Percentiles rank a stretch among this genome's conserved stretches.
phyloP scores from a whole-genome alignment of 23 tunicate species.

The Halocynthia roretzi region DNA sequence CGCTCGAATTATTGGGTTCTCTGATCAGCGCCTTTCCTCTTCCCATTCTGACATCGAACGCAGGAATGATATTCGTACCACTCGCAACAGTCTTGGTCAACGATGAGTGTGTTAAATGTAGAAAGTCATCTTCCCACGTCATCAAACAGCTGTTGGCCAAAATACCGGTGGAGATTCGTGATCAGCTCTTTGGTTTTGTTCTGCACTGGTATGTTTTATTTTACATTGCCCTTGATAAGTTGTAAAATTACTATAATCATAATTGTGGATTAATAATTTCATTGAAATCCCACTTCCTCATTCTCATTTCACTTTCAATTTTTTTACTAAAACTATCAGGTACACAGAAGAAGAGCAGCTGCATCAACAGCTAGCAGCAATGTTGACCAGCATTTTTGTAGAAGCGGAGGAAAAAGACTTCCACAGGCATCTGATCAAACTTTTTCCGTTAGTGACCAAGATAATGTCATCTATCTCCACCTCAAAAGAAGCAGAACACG shows the following conservation, averaged over 20 bases:
- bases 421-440: conserved; percentile 16
- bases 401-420: conserved; percentile 42
- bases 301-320: no score
- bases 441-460: conserved; percentile 18
- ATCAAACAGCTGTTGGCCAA: conserved; percentile 38
- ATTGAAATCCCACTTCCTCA: no score
- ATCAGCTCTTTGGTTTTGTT: conserved; percentile 41
- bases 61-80: conserved; percentile 52
- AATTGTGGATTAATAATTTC: no score
- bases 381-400: conserved; percentile 51
- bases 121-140: conserved; percentile 45
- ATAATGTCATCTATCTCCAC: no score
- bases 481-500: no score
- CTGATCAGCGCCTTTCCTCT: conserved; percentile 40
- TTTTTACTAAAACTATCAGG: conserved; percentile 18
- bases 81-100: conserved; percentile 48
- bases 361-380: conserved; percentile 65
- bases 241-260: no score
- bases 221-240: not conserved
- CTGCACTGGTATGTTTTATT: conserved; percentile 64
- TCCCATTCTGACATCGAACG: conserved; percentile 12
- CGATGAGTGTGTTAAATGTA: conserved; percentile 67
- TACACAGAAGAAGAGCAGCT: conserved; percentile 33
- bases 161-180: conserved; percentile 21
- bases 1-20: conserved; percentile 47